Percentiles rank a stretch among this genome's conserved stretches.
Conservation (phyloP, 1,140 invertebrate genomes). For the Cephus cinctus region DNA sequence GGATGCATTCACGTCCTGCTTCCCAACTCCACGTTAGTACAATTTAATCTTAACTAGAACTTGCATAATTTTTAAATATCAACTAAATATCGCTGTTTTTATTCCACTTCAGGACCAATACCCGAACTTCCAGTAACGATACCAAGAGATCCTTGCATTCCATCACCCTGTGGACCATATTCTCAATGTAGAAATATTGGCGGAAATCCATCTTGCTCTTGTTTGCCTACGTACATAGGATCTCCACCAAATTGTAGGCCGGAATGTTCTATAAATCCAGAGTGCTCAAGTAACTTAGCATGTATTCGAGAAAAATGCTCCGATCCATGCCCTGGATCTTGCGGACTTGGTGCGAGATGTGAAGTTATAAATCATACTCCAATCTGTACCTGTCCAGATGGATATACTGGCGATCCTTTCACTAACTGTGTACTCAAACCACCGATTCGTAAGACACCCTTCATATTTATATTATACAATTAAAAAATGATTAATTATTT, state of each 20-base stretch:
- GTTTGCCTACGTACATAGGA: constrained; percentile 43
- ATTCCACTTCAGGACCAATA: constrained; percentile 24
- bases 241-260: constrained; percentile 49
- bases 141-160: constrained; percentile 47
- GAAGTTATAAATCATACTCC: constrained; percentile 50
- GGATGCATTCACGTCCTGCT: constrained; percentile 72
- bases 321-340: constrained; percentile 50
- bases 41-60: constrained; percentile 4
- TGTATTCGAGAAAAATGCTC: constrained; percentile 44
- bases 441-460: constrained; percentile 9
- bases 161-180: too few species aligned
- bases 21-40: constrained; percentile 43
- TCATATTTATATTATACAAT: too few species aligned
- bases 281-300: constrained; percentile 43
- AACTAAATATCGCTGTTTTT: too few species aligned
- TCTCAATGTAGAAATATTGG: constrained; percentile 47
- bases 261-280: constrained; percentile 50
- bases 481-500: too few species aligned
- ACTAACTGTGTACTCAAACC: constrained; percentile 38
- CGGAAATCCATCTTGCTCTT: constrained; percentile 43
- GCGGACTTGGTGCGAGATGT: constrained; percentile 54
- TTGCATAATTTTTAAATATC: constrained; percentile 8
- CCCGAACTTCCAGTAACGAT: constrained; percentile 22
- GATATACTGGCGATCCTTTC: constrained; percentile 56
- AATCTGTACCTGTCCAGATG: constrained; percentile 50